Base-by-base conservation (phyloP, 2,113 vertebrate species). In the Himantopus leucocephalus region DNA sequence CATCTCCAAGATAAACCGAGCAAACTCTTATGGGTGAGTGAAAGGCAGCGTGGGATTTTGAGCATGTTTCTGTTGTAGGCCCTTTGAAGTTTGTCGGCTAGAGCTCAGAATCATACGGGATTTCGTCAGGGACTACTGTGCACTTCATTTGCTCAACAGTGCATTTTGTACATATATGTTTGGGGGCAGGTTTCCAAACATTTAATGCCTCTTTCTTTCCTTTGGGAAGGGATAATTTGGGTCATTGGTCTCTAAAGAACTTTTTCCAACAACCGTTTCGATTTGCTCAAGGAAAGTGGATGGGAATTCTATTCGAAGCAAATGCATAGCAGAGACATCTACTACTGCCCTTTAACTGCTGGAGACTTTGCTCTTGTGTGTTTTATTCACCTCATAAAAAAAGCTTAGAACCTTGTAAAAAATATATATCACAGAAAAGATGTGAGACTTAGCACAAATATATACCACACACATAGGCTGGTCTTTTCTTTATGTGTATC, bases 351-450 rank as follows among this genome's bases (percentile, higher is more conserved):
- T 92, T 90, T 95, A 96, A 78, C 58, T 96, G 64, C 86, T 96
- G 92, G 79, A 97, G 80, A 66, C 78, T 87, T 93, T 70, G 79
- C 90, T 97, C 80, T 96, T 94, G 87, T 94, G 97, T 83, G 79
- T 96, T 96, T 97, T 93, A 97, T 93, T 95, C 71, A 88, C 93
- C 94, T 96, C 74, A 94, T 97, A 97, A 96, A 97, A 97, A 91
- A 96, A 95, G 92, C 84, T 95, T 96, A 96, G 96, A 96, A 92
- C 74, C 80, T 97, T 96, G 94, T 96, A 92, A 91, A 96, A 96
- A 95, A 90, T 73, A 37, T 84, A 56, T 60, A 91, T 94, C 83
- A 95, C 68, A 94, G 90, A 93, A 89, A 91, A 96, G 73, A 97
- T 88, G 96, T 96, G 91, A 95, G 81, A 60, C 53, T 94, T 96